phyloP scores from a whole-genome alignment of 2,797 vertebrate species.

The Squalus acanthias region DNA sequence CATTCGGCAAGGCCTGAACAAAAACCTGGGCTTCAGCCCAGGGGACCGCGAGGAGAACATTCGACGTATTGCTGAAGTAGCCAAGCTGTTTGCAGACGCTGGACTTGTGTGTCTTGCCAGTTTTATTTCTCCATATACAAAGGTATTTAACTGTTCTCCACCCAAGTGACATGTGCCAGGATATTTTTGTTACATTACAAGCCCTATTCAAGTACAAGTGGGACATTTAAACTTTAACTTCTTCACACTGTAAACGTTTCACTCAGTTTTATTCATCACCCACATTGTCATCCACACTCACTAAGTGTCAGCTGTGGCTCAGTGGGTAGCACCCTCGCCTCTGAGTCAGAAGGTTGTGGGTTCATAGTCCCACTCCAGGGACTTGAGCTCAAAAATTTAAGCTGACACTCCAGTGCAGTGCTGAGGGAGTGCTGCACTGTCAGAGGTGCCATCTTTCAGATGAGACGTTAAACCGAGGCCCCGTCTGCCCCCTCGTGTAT shows the following conservation, averaged over 20 bases:
- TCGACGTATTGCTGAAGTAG: slow-evolving; percentile 90
- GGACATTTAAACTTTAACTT: not conserved
- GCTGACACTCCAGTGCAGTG: no score
- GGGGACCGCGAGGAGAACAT: slow-evolving; percentile 96
- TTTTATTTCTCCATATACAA: slow-evolving; percentile 91
- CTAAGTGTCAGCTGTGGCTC: no score
- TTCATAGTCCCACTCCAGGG: no score
- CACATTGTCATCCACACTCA: not conserved
- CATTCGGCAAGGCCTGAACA: slow-evolving; percentile 94
- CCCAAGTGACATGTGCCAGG: not conserved
- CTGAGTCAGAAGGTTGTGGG: no score
- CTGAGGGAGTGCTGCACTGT: no score
- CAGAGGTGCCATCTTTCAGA: no score
- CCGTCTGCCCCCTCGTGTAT: no score
- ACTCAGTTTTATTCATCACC: not conserved
- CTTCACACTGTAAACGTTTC: not conserved
- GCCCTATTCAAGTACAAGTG: no score
- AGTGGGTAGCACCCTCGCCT: no score
- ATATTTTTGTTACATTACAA: not conserved
- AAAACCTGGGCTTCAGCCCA: slow-evolving; percentile 91
- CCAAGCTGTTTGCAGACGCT: slow-evolving; percentile 91
- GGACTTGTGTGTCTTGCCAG: slow-evolving; percentile 94
- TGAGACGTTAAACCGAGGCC: no score
- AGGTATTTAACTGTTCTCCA: slow-evolving; percentile 60
- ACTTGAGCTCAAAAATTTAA: no score